Conservation (phyloP, 2,888 invertebrate species). For the Mechanitis mazaeus region DNA sequence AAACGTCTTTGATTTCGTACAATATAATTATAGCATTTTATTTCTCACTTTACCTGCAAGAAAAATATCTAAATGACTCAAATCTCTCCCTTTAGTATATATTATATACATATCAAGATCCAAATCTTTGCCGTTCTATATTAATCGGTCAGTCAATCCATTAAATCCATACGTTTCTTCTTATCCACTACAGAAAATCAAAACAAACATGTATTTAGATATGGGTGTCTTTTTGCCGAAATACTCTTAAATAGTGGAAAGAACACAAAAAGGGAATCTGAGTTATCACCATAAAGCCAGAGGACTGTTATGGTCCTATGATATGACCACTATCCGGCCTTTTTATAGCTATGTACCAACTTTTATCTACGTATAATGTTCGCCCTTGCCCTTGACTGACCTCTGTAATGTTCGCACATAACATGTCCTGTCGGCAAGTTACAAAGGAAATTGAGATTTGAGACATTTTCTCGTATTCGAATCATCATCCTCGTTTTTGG, state of each 20-base stretch:
- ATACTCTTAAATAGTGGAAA: conserved; percentile 11
- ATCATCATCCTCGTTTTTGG: neutral
- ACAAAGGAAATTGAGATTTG: conserved; percentile 33
- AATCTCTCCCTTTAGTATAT: too few relatives aligned
- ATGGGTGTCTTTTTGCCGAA: neutral
- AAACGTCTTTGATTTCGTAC: neutral
- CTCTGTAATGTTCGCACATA: conserved; percentile 31
- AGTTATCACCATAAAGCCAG: conserved; percentile 27
- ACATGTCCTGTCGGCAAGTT: conserved; percentile 28
- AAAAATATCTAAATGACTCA: too few relatives aligned
- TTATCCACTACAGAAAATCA: too few relatives aligned
- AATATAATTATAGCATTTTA: too few relatives aligned
- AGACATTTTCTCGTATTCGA: conserved; percentile 19
- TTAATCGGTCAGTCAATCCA: too few relatives aligned
- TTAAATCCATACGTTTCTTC: too few relatives aligned
- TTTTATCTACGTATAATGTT: conserved; percentile 27
- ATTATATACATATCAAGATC: too few relatives aligned
- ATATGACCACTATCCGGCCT: conserved; percentile 25
- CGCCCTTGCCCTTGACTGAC: conserved; percentile 35
- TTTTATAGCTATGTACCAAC: conserved; percentile 28
- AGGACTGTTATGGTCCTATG: conserved; percentile 23
- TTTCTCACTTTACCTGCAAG: neutral
- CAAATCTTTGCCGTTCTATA: too few relatives aligned
- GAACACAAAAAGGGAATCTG: conserved; percentile 15
- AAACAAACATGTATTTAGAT: neutral